Base-by-base conservation (phyloP, 2,888 invertebrate genomes). In the Parelbella ahira region DNA sequence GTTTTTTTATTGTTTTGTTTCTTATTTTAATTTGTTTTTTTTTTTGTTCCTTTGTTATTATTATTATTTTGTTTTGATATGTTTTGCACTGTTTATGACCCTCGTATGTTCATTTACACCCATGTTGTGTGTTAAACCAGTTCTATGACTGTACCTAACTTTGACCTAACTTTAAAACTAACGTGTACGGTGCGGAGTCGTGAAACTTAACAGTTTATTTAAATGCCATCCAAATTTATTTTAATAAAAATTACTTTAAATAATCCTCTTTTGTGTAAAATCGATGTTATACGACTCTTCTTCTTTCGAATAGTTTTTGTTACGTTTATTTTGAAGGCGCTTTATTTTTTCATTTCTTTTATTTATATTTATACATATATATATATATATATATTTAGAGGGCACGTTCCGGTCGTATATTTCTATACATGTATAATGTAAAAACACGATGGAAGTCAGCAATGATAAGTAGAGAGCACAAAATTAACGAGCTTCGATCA, bases 401-500 rank as follows among this genome's bases (percentile, higher is more conserved):
- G 50, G 54, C 54, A 54, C 53, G 45, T 37, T 52, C 48, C 45
- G 45, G 46, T 42, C 42, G 42, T 34, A 27, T 42, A 48, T 7
- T 20, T 11, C 8, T 19, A 1, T 32, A 28, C n/a, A n/a, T n/a
- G n/a, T n/a, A n/a, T 33, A 28, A 24, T 53, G 51, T 53, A 49
- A 44, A 51, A 47, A 53, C 53, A 52, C 53, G 50, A 50, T 45
- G 53, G 45, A 44, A 36, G 47, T 51, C 50, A 53, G 51, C 51
- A 53, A 48, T 8, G 1, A 28, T 20, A 36, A 25, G 49, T 55
- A 55, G 51, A 20, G 12, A 49, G 54, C 54, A 54, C 54, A 48
- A 48, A 51, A 49, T 46, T 46, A 11, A 47, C 44, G 32, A 47
- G 50, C 52, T 50, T 52, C 38, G 49, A 43, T 43, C 33, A 49